These are phyloP conservation scores for Scrobipalpa costella DNA, from an alignment of 2,888 invertebrate genomes.

Conservation along the genomic window DNA sequence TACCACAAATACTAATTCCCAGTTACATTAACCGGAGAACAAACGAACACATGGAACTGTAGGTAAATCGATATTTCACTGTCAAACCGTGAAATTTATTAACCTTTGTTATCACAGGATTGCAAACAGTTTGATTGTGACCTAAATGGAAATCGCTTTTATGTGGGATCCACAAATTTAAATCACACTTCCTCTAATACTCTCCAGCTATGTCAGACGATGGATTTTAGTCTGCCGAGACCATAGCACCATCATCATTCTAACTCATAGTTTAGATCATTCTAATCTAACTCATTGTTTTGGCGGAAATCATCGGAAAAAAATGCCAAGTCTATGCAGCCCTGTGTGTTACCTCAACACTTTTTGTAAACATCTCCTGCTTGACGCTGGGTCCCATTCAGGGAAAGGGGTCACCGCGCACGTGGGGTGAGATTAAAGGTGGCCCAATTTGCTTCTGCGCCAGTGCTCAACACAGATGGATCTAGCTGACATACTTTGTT, in stretches of 20 bases:
- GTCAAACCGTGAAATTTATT: background rate
- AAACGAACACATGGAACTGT: background rate
- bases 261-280: too few species aligned
- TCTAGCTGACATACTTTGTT: too few species aligned
- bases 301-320: too few species aligned
- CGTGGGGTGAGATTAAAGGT: slow-evolving; percentile 26
- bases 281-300: too few species aligned
- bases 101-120: background rate
- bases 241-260: too few species aligned
- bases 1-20: too few species aligned
- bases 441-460: background rate
- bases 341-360: background rate
- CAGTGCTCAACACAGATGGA: background rate
- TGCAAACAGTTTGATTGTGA: slow-evolving; percentile 1
- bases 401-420: background rate
- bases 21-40: background rate
- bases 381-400: background rate
- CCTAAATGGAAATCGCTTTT: background rate
- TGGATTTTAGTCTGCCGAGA: too few species aligned
- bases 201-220: background rate
- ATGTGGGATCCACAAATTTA: background rate
- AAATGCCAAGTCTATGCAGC: too few species aligned
- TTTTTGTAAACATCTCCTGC: slow-evolving; percentile 3
- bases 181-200: background rate
- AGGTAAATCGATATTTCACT: background rate